phyloP scores from a whole-genome alignment of 2,888 invertebrate genomes.

The Rhopalosiphum nymphaeae region DNA sequence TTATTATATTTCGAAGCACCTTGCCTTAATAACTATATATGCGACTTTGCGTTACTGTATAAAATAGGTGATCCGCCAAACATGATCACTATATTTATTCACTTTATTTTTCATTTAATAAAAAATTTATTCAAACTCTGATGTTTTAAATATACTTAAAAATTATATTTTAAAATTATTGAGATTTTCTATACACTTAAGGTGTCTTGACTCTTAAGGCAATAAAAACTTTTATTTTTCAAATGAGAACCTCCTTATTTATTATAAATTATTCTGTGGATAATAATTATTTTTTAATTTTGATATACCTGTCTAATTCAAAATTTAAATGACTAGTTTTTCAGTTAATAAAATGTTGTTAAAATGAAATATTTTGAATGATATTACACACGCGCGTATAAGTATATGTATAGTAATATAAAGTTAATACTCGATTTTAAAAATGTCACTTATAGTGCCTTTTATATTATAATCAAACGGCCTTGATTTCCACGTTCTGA shows the following conservation, averaged over 20 bases:
- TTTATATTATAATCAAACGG: neutral
- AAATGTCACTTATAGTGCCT: neutral
- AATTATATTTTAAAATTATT: neutral
- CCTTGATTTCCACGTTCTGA: neutral
- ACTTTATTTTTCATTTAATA: neutral
- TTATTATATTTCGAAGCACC: slow-evolving; percentile 36
- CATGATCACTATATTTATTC: neutral
- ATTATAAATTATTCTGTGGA: too few species aligned
- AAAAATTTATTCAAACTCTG: neutral
- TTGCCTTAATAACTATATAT: neutral
- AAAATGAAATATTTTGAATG: neutral
- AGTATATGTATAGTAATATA: neutral
- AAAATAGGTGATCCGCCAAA: neutral
- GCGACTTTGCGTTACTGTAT: too few species aligned
- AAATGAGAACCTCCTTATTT: neutral
- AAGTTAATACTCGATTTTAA: neutral
- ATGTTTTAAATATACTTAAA: neutral
- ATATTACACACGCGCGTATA: neutral
- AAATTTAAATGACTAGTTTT: too few species aligned
- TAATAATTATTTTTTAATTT: too few species aligned
- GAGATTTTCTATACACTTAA: neutral
- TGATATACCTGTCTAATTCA: too few species aligned
- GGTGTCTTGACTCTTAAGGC: neutral
- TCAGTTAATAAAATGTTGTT: neutral
- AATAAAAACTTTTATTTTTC: neutral